Evolutionary conservation across 2,797 vertebrate genomes (phyloP), one percentile per base, ranked within the genome.

Genomic region (Hyperoplus lanceolatus): DNA sequence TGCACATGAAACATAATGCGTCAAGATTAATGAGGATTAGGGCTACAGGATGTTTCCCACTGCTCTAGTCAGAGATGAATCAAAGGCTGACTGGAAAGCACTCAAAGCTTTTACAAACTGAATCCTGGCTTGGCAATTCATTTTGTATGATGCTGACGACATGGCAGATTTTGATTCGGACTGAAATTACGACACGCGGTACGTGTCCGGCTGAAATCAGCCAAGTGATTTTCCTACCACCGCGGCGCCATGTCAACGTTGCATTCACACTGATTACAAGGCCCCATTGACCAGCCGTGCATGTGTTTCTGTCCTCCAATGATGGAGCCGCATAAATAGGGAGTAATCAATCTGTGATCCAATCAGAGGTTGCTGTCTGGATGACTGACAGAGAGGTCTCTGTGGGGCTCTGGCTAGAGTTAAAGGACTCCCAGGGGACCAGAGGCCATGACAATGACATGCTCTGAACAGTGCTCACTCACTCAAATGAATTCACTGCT

Each of bases 271-370:
- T 96, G 96, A 97, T 96, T 96, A 95, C 94, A 93, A 94, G 93
- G 89, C 94, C 91, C 92, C 91, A 94, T 94, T 96, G 95, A 96
- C 95, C 93, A 81, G 90, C 18, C 16, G 70, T 91, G 94, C 92
- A 85, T 91, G 91, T 89, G 77, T 83, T 88, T 88, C 83, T 81
- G 60, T 83, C 83, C 81, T 83, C 86, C 84, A 83, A 80, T 84
- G 88, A 80, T 38, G 76, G 41, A 46, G n/a, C 89, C 48, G 73
- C 87, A 75, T 95, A 94, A 96, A 96, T 95, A 88, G 91, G 80
- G 86, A 88, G 90, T 93, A 95, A 96, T 96, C 96, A 96, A 94
- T 96, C 94, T 95, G 83, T 94, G 94, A 95, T 95, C 96, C 95
- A 96, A 96, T 96, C 96, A 95, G 92, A 93, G 94, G 74, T 59